These are phyloP conservation scores for Tachina lurida DNA, from an alignment of 2,888 invertebrate species.

Conservation along the genomic window DNA sequence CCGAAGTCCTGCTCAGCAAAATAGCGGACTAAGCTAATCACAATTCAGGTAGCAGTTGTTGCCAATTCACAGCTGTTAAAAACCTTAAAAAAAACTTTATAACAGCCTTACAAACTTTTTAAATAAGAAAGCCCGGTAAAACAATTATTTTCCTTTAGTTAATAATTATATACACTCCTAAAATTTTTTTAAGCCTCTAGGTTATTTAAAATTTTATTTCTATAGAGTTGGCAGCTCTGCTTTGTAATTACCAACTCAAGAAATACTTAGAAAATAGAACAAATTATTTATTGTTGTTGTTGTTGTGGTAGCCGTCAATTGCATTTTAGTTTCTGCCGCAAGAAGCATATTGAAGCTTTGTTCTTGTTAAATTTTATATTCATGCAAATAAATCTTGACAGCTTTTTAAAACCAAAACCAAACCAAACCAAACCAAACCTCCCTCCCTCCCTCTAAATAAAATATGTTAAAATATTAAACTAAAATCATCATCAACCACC, in stretches of 20 bases:
- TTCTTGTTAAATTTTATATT: slow-evolving; percentile 27
- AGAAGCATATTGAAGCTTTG: slow-evolving; percentile 10
- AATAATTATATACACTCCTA: too few relatives aligned
- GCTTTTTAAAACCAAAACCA: slow-evolving; percentile 46
- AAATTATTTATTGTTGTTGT: background rate
- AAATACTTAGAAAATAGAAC: background rate
- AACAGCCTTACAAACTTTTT: too few relatives aligned
- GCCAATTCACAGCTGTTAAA: too few relatives aligned
- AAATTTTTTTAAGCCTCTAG: too few relatives aligned
- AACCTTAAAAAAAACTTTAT: too few relatives aligned
- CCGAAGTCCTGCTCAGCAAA: too few relatives aligned
- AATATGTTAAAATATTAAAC: slow-evolving; percentile 4
- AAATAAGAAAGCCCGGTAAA: too few relatives aligned
- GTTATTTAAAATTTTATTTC: too few relatives aligned
- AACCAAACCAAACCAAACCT: too few relatives aligned
- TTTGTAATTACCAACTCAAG: background rate
- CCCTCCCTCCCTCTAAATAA: background rate
- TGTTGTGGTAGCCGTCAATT: slow-evolving; percentile 54
- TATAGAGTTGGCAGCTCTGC: background rate
- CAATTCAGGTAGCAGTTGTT: too few relatives aligned
- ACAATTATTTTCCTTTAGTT: too few relatives aligned
- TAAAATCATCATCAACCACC: slow-evolving; percentile 41
- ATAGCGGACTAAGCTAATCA: too few relatives aligned
- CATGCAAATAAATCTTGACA: slow-evolving; percentile 65
- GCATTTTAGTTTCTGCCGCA: slow-evolving; percentile 50